These are phyloP conservation scores for Ormyrus thymus DNA, from an alignment of 2,888 invertebrate species.

Conservation along the genomic window DNA sequence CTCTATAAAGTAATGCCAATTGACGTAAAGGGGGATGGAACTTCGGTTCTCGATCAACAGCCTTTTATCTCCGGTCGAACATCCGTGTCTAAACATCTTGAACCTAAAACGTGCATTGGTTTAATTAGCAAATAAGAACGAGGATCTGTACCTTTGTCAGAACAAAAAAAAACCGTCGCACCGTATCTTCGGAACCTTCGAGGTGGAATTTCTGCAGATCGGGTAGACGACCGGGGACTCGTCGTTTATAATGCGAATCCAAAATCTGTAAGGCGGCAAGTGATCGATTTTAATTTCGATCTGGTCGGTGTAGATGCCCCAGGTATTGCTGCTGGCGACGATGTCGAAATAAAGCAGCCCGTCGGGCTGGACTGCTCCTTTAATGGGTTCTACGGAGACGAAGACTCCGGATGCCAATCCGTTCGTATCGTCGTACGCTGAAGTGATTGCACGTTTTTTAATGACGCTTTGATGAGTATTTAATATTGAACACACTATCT, in stretches of 20 bases:
- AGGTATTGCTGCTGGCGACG: slow-evolving; percentile 74
- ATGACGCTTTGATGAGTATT: no score
- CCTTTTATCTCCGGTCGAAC: slow-evolving; percentile 53
- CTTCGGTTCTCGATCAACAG: slow-evolving; percentile 67
- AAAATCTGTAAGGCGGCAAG: slow-evolving; percentile 69
- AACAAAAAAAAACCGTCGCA: not conserved
- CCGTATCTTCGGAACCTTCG: slow-evolving; percentile 44
- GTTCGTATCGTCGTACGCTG: slow-evolving; percentile 57
- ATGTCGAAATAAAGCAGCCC: slow-evolving; percentile 67
- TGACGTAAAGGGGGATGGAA: slow-evolving; percentile 63
- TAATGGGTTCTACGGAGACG: slow-evolving; percentile 65
- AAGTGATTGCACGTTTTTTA: no score
- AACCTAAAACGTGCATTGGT: slow-evolving; percentile 19
- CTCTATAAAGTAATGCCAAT: slow-evolving; percentile 67
- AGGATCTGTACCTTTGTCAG: not conserved
- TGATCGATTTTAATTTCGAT: slow-evolving; percentile 71
- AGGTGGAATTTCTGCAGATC: slow-evolving; percentile 65
- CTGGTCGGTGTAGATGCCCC: slow-evolving; percentile 75
- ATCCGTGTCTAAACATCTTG: slow-evolving; percentile 10
- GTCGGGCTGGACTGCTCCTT: slow-evolving; percentile 62
- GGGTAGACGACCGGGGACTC: slow-evolving; percentile 73
- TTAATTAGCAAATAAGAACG: not conserved
- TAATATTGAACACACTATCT: no score
- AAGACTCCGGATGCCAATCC: slow-evolving; percentile 69
- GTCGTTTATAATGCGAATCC: slow-evolving; percentile 70